Evolutionary conservation across 1,140 invertebrate genomes (phyloP).

Genomic region (Pogonomyrmex californicus): DNA sequence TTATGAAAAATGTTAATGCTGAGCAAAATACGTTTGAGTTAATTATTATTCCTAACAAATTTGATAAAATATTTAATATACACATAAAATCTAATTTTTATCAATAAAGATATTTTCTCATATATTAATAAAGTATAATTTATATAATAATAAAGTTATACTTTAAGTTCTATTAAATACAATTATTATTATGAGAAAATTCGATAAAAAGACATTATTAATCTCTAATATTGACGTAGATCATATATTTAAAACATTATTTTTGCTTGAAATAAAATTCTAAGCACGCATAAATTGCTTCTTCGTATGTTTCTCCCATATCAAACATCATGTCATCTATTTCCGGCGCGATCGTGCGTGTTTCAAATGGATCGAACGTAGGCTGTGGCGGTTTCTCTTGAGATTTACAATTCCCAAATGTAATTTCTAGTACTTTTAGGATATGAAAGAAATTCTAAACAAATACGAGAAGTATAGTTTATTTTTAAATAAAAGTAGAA

Average conservation of each 20-base stretch:
- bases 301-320: neutral
- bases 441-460: slow-evolving; percentile 13
- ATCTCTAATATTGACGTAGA: neutral
- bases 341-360: neutral
- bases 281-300: neutral
- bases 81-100: neutral
- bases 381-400: neutral
- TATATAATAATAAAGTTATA: neutral
- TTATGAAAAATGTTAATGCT: slow-evolving; percentile 2
- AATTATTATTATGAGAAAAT: neutral
- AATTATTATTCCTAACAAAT: neutral
- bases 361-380: slow-evolving; percentile 8
- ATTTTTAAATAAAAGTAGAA: neutral
- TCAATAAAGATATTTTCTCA: neutral
- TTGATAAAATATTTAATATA: neutral
- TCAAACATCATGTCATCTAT: slow-evolving; percentile 32
- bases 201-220: neutral
- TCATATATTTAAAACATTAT: neutral
- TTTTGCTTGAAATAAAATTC: neutral
- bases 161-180: neutral
- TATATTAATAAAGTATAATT: neutral
- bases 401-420: slow-evolving; percentile 51
- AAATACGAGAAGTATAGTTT: neutral
- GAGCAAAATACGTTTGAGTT: neutral
- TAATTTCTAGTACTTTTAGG: slow-evolving; percentile 36